phyloP scores from a whole-genome alignment of 2,888 invertebrate species.

The Orthosia gracilis region DNA sequence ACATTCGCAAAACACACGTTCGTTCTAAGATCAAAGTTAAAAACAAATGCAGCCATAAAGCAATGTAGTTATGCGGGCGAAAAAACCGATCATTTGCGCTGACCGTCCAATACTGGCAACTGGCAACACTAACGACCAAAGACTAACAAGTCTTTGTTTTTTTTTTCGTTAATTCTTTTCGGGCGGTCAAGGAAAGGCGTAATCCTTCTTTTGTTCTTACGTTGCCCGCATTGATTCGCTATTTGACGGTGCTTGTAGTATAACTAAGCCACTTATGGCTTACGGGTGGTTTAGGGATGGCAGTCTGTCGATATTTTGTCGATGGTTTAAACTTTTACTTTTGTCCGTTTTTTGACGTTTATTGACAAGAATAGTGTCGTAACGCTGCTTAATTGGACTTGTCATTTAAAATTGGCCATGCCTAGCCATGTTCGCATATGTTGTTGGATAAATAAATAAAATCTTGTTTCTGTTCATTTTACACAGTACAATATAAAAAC shows the following conservation, averaged over 20 bases:
- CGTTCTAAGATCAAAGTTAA: constrained; percentile 39
- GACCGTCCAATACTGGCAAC: constrained; percentile 66
- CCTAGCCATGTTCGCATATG: too few species aligned
- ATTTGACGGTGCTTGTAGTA: constrained; percentile 84
- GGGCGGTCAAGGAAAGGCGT: constrained; percentile 69
- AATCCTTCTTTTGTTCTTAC: constrained; percentile 88
- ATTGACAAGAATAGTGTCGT: too few species aligned
- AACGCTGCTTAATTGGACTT: too few species aligned
- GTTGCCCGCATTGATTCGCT: constrained; percentile 84
- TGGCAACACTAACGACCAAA: constrained; percentile 67
- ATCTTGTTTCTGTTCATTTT: too few species aligned
- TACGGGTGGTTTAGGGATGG: constrained; percentile 73
- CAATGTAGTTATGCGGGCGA: constrained; percentile 61
- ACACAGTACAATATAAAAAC: too few species aligned
- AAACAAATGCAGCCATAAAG: constrained; percentile 56
- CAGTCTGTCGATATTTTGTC: constrained; percentile 61
- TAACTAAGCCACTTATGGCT: constrained; percentile 90
- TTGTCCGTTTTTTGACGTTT: not conserved
- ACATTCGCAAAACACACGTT: constrained; percentile 43
- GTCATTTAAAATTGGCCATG: too few species aligned
- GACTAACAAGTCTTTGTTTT: constrained; percentile 65
- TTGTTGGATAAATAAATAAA: too few species aligned
- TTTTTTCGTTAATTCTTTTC: constrained; percentile 81
- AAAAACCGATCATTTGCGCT: constrained; percentile 66
- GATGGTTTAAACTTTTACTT: constrained; percentile 20